Evolutionary conservation across 2,888 invertebrate genomes (phyloP), one percentile per base, ranked within the genome.

Genomic region (Epinotia demarniana): DNA sequence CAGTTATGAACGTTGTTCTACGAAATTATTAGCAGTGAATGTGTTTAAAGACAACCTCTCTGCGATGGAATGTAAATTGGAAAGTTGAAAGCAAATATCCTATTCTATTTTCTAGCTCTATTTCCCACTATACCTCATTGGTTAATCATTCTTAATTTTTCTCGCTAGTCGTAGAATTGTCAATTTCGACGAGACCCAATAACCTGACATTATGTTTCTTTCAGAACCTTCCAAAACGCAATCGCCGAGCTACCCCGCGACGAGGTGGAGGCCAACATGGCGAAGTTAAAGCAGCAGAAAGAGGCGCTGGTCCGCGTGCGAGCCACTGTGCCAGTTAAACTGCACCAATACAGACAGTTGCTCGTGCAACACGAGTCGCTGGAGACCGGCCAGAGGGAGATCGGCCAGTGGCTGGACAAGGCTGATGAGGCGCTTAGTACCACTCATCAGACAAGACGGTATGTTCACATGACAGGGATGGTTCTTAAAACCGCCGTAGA

Each of bases 231-330:
- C 92, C 99, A 99, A 91, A 96, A 96, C 12, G 95, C 99, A 3
- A 98, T 99, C 72, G 98, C 97, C 77, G 98, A 99, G 86, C 94
- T 98, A 72, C 97, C 97, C 0, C 96, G 98, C 46, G 98, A 98
- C 68, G 98, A 98, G 84, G 98, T 99, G 0, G 98, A 98, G 82
- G 95, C 96, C 77, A 98, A 98, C 96, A 98, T 99, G 97, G 95
- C 96, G 60, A 96, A 96, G 2, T 92, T 99, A 62, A 98, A 98
- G 85, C 96, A 96, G 83, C 97, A 98, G 86, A 98, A 98, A 87
- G 99, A 98, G 86, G 96, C 97, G 0, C 91, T 99, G 13, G 98
- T 99, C 0, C 95, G 96, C 81, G 96, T 98, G 5, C 95, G 98
- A 5, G 97, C 98, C 0, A 95, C 96, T 78, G 96, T 98, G 73